phyloP scores from a whole-genome alignment of 1,140 invertebrate species.

The Micrasema minimum region DNA sequence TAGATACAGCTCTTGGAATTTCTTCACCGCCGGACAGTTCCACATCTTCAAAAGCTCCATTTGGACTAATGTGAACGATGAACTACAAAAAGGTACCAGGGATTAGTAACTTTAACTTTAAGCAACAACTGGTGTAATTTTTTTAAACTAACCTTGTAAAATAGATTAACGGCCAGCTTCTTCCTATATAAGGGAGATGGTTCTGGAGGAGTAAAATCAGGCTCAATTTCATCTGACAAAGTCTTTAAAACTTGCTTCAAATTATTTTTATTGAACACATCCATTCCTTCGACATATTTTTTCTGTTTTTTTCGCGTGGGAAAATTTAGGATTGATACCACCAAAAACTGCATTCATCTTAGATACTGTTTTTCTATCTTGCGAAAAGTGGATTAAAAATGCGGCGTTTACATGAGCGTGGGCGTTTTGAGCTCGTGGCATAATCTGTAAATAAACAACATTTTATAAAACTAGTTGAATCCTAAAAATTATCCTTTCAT shows the following conservation, averaged over 20 bases:
- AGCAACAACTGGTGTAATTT: too few relatives aligned
- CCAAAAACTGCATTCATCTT: conserved; percentile 71
- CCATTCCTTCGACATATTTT: conserved; percentile 68
- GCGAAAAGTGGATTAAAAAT: conserved; percentile 73
- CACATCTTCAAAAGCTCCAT: conserved; percentile 59
- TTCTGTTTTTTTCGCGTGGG: conserved; percentile 77
- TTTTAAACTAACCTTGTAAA: conserved; percentile 75
- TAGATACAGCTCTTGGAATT: conserved; percentile 70
- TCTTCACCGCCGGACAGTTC: conserved; percentile 66
- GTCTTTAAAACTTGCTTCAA: conserved; percentile 68
- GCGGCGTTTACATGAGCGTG: conserved; percentile 81
- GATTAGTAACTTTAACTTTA: too few relatives aligned
- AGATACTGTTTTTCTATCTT: conserved; percentile 57
- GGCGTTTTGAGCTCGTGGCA: conserved; percentile 78
- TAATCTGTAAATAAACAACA: conserved; percentile 67
- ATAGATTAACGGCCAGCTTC: conserved; percentile 71
- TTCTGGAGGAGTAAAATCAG: conserved; percentile 72
- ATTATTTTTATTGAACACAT: conserved; percentile 63
- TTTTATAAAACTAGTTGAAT: neutral
- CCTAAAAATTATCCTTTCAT: too few relatives aligned
- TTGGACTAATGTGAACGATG: conserved; percentile 65
- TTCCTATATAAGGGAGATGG: conserved; percentile 74
- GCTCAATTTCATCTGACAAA: conserved; percentile 72
- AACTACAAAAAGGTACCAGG: conserved; percentile 60
- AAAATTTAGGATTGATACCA: conserved; percentile 74